Evolutionary conservation across 2,113 vertebrate species (phyloP).

Genomic region (Lontra canadensis): DNA sequence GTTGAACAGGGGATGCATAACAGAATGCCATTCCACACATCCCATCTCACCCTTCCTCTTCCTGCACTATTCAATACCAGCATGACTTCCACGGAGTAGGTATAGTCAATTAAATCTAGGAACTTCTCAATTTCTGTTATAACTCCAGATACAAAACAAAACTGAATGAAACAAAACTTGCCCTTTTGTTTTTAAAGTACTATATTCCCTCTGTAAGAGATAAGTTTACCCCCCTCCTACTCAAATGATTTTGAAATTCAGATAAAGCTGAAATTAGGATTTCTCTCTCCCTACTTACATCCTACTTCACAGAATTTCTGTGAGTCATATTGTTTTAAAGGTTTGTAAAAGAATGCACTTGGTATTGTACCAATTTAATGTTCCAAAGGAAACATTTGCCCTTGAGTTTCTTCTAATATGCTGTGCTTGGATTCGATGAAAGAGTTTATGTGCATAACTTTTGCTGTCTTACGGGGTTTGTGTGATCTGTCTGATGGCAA

Average conservation of each 20-base stretch:
- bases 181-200: neutral
- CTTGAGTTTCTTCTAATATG: conserved; percentile 26
- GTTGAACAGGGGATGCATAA: neutral
- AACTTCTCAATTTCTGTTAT: conserved; percentile 20
- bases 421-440: conserved; percentile 36
- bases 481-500: conserved; percentile 45
- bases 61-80: neutral
- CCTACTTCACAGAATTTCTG: conserved; percentile 6
- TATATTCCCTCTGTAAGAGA: neutral
- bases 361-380: conserved; percentile 27
- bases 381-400: conserved; percentile 56
- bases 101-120: conserved; percentile 25
- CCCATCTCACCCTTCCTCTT: neutral
- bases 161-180: neutral
- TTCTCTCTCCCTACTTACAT: neutral
- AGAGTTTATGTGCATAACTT: conserved; percentile 40
- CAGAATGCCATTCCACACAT: neutral
- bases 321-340: conserved; percentile 42
- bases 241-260: conserved; percentile 21
- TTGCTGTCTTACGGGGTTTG: conserved; percentile 20
- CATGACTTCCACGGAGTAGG: neutral
- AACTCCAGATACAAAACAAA: neutral
- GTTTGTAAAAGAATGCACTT: conserved; percentile 22
- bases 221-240: neutral
- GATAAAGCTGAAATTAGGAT: conserved; percentile 9